phyloP scores from a whole-genome alignment of 1,140 invertebrate species.

The Spodoptera frugiperda region DNA sequence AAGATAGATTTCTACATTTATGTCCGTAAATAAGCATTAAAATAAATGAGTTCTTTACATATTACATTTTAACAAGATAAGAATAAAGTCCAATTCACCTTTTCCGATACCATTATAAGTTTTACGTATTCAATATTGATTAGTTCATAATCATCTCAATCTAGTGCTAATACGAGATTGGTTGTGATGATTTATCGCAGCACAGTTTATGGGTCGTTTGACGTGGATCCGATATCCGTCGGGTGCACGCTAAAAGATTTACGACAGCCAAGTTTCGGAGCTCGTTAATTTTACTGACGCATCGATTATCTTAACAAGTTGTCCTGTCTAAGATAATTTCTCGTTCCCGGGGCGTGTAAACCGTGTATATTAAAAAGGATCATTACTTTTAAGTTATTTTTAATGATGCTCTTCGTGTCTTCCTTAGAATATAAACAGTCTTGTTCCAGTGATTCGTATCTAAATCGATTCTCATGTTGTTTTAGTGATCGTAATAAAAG shows the following conservation, averaged over 20 bases:
- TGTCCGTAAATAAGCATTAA: too few relatives aligned
- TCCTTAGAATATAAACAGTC: neutral
- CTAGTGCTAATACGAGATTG: constrained; percentile 10
- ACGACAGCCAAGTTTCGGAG: constrained; percentile 39
- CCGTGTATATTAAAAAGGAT: constrained; percentile 6
- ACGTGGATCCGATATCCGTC: constrained; percentile 35
- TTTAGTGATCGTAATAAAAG: neutral
- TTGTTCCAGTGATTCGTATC: too few relatives aligned
- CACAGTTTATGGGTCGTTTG: constrained; percentile 32
- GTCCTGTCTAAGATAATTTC: constrained; percentile 32
- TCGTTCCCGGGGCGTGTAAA: constrained; percentile 15
- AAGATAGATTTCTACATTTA: too few relatives aligned
- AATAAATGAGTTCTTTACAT: too few relatives aligned
- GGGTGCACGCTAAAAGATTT: constrained; percentile 47
- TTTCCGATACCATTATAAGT: too few relatives aligned
- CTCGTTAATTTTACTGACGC: constrained; percentile 49
- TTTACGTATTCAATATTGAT: too few relatives aligned
- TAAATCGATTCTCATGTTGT: neutral
- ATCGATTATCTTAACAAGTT: constrained; percentile 50
- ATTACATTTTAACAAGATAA: too few relatives aligned
- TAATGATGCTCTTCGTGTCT: neutral
- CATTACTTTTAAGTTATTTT: neutral
- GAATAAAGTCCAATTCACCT: too few relatives aligned
- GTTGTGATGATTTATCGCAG: constrained; percentile 33
- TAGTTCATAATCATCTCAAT: neutral